Base-by-base conservation (phyloP, 1,140 invertebrate species). In the Rhopalosiphum padi region DNA sequence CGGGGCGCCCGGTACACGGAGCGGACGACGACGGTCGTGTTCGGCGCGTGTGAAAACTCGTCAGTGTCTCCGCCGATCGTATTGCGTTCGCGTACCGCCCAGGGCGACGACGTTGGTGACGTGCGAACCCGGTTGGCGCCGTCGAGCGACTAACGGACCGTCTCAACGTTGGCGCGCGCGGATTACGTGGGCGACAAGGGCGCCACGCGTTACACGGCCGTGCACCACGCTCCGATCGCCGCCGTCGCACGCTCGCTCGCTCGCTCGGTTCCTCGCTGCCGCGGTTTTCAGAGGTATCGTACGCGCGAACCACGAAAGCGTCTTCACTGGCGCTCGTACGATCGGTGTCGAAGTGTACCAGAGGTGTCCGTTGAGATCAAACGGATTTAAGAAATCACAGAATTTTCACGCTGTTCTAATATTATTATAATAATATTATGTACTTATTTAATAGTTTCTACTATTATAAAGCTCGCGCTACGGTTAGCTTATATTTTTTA, bases 71-170 rank as follows among this genome's bases (percentile, higher is more conserved):
- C 41, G 3, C 6, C 46, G 48, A 6, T 30, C 2, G 48, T 23
- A 7, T 37, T 9, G 48, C 48, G n/a, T 53, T 18, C 35, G 48
- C 35, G n/a, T 37, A 25, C 4, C 25, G 15, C 35, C 21, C 83
- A 35, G 15, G 11, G 23, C 30, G 18, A 41, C 41, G 41, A 21
- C 35, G 37, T 23, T 37, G 48, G 21, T 1, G 51, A 68, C 89
- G 37, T 60, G 37, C 53, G 37, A 43, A 90, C 89, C 35, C 89
- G 53, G 53, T 68, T 43, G 89, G 25, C 25, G 25, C 53, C 89
- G 89, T 60, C 89, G 55, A 68, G 53, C 25, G 89, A 90, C 89
- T 90, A 90, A 90, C 60, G 30, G 60, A 77, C 55, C 25, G 89
- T 11, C 86, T 77, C 48, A 7, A 55, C 35, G 11, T n/a, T 48